Percentiles rank a stretch among this genome's conserved stretches.
phyloP scores from a whole-genome alignment of 1,140 invertebrate genomes.

The Tetraneura akinire region DNA sequence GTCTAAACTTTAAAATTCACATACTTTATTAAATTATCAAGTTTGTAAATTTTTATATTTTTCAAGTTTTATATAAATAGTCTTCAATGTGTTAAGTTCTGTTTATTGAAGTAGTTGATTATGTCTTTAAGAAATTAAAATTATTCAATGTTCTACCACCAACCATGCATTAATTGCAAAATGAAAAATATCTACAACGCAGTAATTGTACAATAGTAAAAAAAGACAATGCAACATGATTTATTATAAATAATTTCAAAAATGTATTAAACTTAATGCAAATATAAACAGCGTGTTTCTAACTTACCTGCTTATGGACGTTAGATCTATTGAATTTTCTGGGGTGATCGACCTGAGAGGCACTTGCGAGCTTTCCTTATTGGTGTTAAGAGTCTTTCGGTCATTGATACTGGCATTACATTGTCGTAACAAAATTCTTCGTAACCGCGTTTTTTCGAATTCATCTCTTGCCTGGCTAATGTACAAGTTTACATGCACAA shows the following conservation, averaged over 20 bases:
- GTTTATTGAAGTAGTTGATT: neutral
- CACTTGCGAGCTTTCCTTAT: conserved; percentile 20
- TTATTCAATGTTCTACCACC: neutral
- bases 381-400: conserved; percentile 25
- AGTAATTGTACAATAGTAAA: neutral
- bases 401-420: conserved; percentile 14
- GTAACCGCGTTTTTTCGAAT: conserved; percentile 46
- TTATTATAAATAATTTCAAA: neutral
- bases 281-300: neutral
- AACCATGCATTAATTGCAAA: conserved; percentile 7
- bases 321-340: conserved; percentile 8
- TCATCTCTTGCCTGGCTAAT: conserved; percentile 38
- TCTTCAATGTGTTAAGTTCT: neutral
- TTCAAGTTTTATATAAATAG: neutral
- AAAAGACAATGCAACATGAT: neutral
- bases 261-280: neutral
- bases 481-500: conserved; percentile 49
- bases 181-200: neutral
- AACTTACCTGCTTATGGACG: conserved; percentile 23
- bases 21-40: neutral
- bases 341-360: conserved; percentile 24
- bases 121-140: conserved; percentile 5
- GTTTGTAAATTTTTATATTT: neutral
- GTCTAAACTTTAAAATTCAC: neutral
- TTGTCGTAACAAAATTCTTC: conserved; percentile 48